Evolutionary conservation across 2,888 invertebrate genomes (phyloP).

Genomic region (Lasioglossum calceatum): DNA sequence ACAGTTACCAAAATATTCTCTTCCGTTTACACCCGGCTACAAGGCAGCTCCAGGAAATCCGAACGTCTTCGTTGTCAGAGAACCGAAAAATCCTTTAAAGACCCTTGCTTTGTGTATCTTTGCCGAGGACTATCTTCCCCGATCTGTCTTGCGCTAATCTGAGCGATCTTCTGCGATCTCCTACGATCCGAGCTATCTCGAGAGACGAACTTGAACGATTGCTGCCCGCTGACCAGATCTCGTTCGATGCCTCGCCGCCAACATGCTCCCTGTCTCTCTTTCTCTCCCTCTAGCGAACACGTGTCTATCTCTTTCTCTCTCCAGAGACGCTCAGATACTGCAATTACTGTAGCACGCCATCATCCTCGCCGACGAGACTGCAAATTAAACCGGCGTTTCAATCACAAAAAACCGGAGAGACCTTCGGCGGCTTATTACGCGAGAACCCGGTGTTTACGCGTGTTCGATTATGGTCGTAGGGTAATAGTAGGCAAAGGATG

Average conservation of each 20-base stretch:
- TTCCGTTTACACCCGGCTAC: neutral
- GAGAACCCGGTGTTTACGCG: conserved; percentile 4
- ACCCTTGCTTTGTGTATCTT: neutral
- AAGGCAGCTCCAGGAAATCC: neutral
- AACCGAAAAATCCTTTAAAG: neutral
- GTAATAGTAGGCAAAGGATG: neutral
- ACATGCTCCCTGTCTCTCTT: conserved; percentile 26
- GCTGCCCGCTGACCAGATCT: conserved; percentile 52
- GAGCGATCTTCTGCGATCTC: neutral
- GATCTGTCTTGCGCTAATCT: neutral
- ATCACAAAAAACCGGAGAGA: conserved; percentile 15
- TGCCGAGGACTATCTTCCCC: neutral
- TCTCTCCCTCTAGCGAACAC: neutral
- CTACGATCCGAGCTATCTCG: conserved; percentile 30
- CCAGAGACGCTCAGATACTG: conserved; percentile 28
- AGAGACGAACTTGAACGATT: conserved; percentile 36
- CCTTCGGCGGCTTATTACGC: neutral
- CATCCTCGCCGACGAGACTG: conserved; percentile 62
- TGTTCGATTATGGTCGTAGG: neutral
- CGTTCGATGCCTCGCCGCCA: conserved; percentile 58
- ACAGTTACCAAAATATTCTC: conserved; percentile 21
- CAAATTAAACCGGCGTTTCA: conserved; percentile 46
- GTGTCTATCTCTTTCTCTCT: neutral
- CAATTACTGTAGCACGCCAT: conserved; percentile 52
- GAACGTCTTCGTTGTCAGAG: neutral